These are phyloP conservation scores for Carassius gibelio DNA, from an alignment of 2,113 vertebrate species.

Conservation along the genomic window DNA sequence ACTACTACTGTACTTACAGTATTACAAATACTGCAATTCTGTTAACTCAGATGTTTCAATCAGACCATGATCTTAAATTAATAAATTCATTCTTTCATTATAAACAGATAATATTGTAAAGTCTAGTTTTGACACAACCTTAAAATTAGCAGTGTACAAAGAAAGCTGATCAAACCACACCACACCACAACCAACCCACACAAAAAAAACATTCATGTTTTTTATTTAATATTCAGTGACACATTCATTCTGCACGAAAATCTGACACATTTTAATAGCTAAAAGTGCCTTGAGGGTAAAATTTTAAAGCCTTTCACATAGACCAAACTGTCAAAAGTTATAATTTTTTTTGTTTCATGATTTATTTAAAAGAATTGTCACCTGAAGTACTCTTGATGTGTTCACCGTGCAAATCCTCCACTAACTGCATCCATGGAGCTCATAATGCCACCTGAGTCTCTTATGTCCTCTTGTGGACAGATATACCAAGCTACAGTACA, in stretches of 20 bases:
- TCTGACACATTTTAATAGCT: too few species aligned
- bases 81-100: neutral
- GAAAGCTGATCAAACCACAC: neutral
- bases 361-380: neutral
- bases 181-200: too few species aligned
- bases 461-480: slow-evolving; percentile 18
- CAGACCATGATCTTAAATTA: neutral
- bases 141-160: neutral
- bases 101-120: neutral
- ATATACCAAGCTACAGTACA: neutral
- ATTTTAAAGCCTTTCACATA: neutral
- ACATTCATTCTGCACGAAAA: too few species aligned
- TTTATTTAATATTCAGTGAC: neutral
- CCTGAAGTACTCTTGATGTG: neutral
- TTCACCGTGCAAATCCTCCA: neutral
- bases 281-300: neutral
- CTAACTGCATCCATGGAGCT: neutral
- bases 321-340: neutral
- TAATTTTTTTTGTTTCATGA: neutral
- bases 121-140: neutral
- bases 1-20: slow-evolving; percentile 26
- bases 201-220: neutral
- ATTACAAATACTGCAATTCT: slow-evolving; percentile 7
- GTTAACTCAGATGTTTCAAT: neutral
- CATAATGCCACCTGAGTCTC: neutral